Conservation (phyloP, 2,113 vertebrate genomes). For the Oncorhynchus tshawytscha region DNA sequence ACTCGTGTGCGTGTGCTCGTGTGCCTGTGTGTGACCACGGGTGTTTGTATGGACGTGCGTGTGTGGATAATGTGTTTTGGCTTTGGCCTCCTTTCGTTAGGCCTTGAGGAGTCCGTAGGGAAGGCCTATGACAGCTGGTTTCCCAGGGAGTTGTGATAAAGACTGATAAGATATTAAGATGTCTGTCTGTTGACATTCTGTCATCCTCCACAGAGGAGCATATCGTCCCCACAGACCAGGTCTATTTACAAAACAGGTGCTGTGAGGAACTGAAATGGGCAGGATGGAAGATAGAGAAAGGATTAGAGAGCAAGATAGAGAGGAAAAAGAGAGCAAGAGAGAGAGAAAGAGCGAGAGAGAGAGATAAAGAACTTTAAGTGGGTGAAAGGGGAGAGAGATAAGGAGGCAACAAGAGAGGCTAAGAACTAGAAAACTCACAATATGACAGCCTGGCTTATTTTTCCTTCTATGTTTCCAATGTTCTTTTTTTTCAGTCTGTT, state of each 20-base stretch:
- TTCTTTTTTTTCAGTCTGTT: neutral
- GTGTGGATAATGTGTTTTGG: neutral
- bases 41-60: neutral
- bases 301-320: neutral
- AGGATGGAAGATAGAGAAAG: neutral
- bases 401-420: neutral
- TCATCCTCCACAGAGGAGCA: constrained; percentile 16
- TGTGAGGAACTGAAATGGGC: constrained; percentile 26
- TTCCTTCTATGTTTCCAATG: neutral
- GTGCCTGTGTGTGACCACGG: neutral
- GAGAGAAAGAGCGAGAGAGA: neutral
- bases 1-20: too few relatives aligned
- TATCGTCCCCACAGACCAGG: constrained; percentile 8
- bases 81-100: neutral
- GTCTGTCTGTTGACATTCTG: constrained; percentile 34
- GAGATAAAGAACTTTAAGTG: neutral
- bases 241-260: constrained; percentile 25
- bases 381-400: neutral
- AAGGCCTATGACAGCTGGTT: constrained; percentile 14
- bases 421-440: neutral
- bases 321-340: neutral
- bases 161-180: constrained; percentile 29
- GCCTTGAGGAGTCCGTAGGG: constrained; percentile 1
- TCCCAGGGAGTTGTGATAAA: constrained; percentile 21
- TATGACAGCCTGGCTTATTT: neutral